These are phyloP conservation scores for Acrocephalus scirpaceus DNA, from an alignment of 2,797 vertebrate species.

Conservation along the genomic window DNA sequence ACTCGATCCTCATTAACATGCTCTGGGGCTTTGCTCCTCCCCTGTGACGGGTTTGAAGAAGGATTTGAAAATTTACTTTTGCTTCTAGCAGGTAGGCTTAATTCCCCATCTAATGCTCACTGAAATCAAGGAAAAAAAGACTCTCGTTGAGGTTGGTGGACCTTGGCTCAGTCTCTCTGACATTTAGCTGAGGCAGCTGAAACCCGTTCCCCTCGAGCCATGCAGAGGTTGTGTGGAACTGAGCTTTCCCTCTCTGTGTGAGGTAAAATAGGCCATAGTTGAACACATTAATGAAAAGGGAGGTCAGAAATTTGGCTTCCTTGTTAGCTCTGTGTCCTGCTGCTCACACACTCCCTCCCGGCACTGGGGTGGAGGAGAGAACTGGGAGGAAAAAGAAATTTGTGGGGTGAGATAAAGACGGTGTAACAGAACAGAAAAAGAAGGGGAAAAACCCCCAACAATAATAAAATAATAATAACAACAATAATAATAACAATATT, in stretches of 20 bases:
- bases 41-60: neutral
- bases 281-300: neutral
- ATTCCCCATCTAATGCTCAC: neutral
- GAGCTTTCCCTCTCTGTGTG: neutral
- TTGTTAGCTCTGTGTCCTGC: neutral
- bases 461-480: neutral
- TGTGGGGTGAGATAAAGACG: neutral
- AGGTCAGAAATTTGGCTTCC: neutral
- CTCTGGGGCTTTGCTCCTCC: neutral
- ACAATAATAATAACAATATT: too few species aligned
- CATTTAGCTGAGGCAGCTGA: neutral
- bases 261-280: neutral
- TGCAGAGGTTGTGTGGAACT: neutral
- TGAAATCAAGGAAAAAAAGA: neutral
- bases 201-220: neutral
- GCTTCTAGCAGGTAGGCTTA: neutral
- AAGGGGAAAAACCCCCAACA: too few species aligned
- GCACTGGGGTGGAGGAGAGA: neutral
- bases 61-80: neutral
- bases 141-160: neutral
- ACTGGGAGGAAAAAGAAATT: neutral
- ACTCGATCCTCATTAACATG: neutral
- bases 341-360: neutral
- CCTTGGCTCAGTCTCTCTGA: neutral
- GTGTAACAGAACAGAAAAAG: neutral